Evolutionary conservation across 2,888 invertebrate genomes (phyloP).

Genomic region (Margaritifera margaritifera): DNA sequence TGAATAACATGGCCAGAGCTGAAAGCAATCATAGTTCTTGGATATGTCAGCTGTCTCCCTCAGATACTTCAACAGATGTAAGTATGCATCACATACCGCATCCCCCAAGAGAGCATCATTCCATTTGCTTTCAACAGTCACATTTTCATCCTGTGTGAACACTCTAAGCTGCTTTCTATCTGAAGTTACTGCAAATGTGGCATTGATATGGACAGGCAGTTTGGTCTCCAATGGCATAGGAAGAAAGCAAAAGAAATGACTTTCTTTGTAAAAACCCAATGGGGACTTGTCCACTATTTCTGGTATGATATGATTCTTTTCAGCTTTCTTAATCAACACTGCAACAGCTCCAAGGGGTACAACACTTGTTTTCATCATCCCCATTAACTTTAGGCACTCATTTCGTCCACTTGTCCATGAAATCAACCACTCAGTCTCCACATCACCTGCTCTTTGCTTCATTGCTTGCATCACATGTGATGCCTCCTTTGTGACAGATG

Average conservation of each 20-base stretch:
- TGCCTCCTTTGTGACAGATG: too few species aligned
- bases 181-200: conserved; percentile 57
- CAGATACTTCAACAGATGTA: conserved; percentile 11
- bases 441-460: neutral
- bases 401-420: conserved; percentile 33
- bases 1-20: conserved; percentile 11
- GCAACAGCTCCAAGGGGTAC: conserved; percentile 35
- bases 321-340: conserved; percentile 1
- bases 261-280: conserved; percentile 32
- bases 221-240: conserved; percentile 61
- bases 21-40: conserved; percentile 7
- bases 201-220: conserved; percentile 64
- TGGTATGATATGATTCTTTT: neutral
- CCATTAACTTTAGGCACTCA: conserved; percentile 3
- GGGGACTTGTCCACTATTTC: conserved; percentile 10
- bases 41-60: neutral
- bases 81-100: conserved; percentile 19
- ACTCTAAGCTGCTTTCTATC: conserved; percentile 52
- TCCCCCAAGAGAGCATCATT: conserved; percentile 25
- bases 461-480: too few species aligned
- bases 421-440: conserved; percentile 23
- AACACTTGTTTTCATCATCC: conserved; percentile 15
- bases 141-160: conserved; percentile 58
- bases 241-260: conserved; percentile 48
- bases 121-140: conserved; percentile 17